A percentile compares a stretch with the other conserved stretches of the same genome.
Evolutionary conservation across 2,888 invertebrate genomes (phyloP).

Genomic region (Stenurella melanura): DNA sequence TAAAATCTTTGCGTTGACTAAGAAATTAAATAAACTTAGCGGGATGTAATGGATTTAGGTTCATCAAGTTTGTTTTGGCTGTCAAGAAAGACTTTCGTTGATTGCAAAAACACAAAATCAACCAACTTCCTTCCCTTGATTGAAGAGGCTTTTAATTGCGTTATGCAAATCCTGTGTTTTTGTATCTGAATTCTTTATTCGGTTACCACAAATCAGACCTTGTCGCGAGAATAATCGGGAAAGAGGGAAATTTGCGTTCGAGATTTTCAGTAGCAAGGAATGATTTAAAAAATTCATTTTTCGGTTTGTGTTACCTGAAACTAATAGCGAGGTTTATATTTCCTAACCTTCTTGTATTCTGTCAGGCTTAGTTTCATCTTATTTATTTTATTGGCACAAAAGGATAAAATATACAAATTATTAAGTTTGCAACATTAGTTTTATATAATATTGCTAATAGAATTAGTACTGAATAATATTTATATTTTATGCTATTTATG

Average conservation of each 20-base stretch:
- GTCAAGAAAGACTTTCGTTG: constrained; percentile 66
- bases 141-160: constrained; percentile 72
- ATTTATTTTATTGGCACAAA: too few species aligned
- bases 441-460: too few species aligned
- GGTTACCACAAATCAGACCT: constrained; percentile 33
- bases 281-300: neutral
- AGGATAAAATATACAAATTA: too few species aligned
- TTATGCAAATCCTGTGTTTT: constrained; percentile 69
- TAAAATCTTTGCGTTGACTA: constrained; percentile 25
- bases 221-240: constrained; percentile 19
- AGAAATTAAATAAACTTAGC: constrained; percentile 42
- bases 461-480: too few species aligned
- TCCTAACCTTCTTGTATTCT: too few species aligned
- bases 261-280: neutral
- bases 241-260: neutral
- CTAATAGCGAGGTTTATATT: neutral
- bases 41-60: constrained; percentile 46
- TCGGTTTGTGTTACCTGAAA: too few species aligned
- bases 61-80: constrained; percentile 68
- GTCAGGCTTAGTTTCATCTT: too few species aligned
- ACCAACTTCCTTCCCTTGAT: constrained; percentile 68
- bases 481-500: too few species aligned
- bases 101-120: constrained; percentile 72
- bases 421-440: too few species aligned
- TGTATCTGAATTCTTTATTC: constrained; percentile 62